phyloP scores from a whole-genome alignment of 2,797 vertebrate species.

The Anniella stebbinsi region DNA sequence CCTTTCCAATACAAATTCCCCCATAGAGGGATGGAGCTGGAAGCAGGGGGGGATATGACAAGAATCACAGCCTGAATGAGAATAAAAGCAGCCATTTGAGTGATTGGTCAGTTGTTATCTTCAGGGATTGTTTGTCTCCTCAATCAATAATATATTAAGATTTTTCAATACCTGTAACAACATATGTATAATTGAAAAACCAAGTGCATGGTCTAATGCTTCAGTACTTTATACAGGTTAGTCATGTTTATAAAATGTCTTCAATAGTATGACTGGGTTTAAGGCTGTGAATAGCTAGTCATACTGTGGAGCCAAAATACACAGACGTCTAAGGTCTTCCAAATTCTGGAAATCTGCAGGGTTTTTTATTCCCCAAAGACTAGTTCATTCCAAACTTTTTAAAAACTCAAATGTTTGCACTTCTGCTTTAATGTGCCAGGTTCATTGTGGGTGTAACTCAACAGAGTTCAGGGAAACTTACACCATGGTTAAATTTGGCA shows the following conservation, averaged over 20 bases:
- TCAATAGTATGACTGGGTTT: slow-evolving; percentile 36
- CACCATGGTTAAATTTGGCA: neutral
- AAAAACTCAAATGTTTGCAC: neutral
- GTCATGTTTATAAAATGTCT: slow-evolving; percentile 4
- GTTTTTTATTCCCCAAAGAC: slow-evolving; percentile 4
- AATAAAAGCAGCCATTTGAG: neutral
- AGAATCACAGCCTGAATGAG: neutral
- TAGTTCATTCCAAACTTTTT: neutral
- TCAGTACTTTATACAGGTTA: slow-evolving; percentile 28
- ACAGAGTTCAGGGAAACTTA: neutral
- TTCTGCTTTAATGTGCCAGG: neutral
- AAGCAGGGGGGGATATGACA: neutral
- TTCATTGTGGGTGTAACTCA: neutral
- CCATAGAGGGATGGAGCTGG: neutral
- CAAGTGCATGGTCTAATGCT: neutral
- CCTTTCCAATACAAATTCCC: neutral
- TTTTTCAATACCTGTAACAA: neutral
- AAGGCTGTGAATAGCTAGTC: slow-evolving; percentile 9
- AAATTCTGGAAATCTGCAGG: slow-evolving; percentile 17
- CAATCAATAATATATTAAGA: neutral
- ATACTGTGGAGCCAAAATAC: neutral
- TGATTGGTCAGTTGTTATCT: neutral
- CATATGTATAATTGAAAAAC: neutral
- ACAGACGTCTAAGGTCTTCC: slow-evolving; percentile 27
- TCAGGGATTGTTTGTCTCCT: neutral